These are phyloP conservation scores for Cryptomyrus ogoouensis DNA, from an alignment of 2,113 vertebrate species.

Conservation along the genomic window DNA sequence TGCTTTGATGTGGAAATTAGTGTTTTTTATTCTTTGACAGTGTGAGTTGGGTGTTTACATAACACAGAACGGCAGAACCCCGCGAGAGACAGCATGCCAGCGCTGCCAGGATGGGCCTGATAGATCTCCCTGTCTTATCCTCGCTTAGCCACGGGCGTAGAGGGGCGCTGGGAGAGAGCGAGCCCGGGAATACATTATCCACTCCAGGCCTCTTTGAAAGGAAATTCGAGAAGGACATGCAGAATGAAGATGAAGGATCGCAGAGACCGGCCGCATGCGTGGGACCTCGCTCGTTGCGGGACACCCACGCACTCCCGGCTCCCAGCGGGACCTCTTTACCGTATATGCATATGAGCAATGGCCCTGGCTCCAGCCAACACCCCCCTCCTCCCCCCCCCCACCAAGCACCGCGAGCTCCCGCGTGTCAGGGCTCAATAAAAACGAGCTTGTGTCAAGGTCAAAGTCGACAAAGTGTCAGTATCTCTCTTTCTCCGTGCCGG, in stretches of 20 bases:
- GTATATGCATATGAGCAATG: neutral
- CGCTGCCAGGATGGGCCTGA: constrained; percentile 65
- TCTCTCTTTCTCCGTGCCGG: neutral
- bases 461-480: neutral
- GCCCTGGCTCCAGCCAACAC: neutral
- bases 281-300: neutral
- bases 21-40: constrained; percentile 67
- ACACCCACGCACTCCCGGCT: neutral
- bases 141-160: constrained; percentile 66
- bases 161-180: constrained; percentile 54
- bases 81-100: constrained; percentile 52
- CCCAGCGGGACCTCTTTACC: neutral
- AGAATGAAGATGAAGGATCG: neutral
- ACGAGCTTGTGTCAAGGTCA: constrained; percentile 17
- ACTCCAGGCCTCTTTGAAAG: constrained; percentile 28
- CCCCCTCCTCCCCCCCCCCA: neutral
- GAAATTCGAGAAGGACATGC: constrained; percentile 4
- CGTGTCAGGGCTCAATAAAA: neutral
- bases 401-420: neutral
- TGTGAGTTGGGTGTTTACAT: constrained; percentile 65
- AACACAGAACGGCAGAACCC: constrained; percentile 60
- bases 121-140: constrained; percentile 72
- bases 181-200: constrained; percentile 50
- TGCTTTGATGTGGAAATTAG: constrained; percentile 80
- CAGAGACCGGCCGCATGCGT: neutral